Conservation (phyloP, 2,797 vertebrate genomes). For the Onychomys torridus region DNA sequence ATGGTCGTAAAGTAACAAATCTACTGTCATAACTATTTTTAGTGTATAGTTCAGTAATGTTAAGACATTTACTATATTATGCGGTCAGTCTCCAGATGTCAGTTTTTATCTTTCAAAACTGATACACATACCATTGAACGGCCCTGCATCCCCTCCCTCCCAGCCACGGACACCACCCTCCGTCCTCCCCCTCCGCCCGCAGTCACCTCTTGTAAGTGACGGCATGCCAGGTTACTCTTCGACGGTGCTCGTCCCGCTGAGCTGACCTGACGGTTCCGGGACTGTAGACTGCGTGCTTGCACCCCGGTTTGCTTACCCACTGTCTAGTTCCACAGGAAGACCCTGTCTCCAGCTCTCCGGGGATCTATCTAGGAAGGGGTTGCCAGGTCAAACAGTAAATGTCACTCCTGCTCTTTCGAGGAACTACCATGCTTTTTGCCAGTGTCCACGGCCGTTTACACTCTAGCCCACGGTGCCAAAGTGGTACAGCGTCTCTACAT, state of each 20-base stretch:
- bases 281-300: not conserved
- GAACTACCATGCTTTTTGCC: not conserved
- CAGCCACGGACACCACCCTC: not conserved
- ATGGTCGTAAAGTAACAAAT: not conserved
- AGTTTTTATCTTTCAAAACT: not conserved
- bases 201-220: not conserved
- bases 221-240: not conserved
- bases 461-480: not conserved
- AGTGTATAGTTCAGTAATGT: not conserved
- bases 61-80: not conserved
- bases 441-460: not conserved
- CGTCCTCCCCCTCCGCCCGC: too few species aligned
- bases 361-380: not conserved
- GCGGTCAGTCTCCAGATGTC: not conserved
- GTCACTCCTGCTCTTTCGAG: not conserved
- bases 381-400: not conserved
- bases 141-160: not conserved
- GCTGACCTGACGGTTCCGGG: not conserved
- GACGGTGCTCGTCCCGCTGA: not conserved
- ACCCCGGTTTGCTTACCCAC: not conserved
- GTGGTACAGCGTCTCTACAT: not conserved
- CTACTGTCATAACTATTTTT: not conserved
- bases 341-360: not conserved
- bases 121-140: not conserved
- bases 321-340: not conserved